Evolutionary conservation across 53 echinoderm and acorn worm genomes (phyloP), one percentile per base, ranked within the genome.

Genomic region (Hippasteria phrygiana): DNA sequence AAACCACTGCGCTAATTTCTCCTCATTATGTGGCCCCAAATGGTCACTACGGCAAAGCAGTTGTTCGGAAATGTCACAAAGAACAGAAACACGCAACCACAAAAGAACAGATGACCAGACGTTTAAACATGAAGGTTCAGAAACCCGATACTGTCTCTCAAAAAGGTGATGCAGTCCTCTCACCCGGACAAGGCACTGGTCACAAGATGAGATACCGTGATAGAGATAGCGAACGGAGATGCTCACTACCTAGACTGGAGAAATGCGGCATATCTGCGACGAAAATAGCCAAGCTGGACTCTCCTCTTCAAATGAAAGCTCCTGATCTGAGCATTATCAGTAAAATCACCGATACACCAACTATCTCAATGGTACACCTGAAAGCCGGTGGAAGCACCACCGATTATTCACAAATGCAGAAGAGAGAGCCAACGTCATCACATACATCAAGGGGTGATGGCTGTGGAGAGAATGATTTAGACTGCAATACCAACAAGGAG

Each of bases 1-100:
- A 45, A 43, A 43, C 63, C 9, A 16, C 10, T 51, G 43, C 26
- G 16, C 36, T 85, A 18, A 85, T 85, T 17, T 85, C 70, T 3
- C 85, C 85, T 10, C 85, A 71, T 2, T 85, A 85, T 32, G 43
- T 46, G 4, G 85, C 85, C 11, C 85, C 85, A 37, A 69, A 85
- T 43, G 85, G 85, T 53, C 85, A 85, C 85, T 85, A 85, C 10
- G 85, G 85, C 5, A 71, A 47, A 8, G 85, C 85, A 16, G 85
- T 85, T 41, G 71, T 85, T 2, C 35, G 85, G 33, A 85, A 85
- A 71, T 85, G 85, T 26, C 71, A 34, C 13, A 3, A 22, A 24
- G 71, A 85, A 14, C 64, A 82, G 16, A 42, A 46, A 66, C 43
- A 59, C n/a, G 8, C 66, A 13, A 82, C 3, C 24, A 34, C 22